Base-by-base conservation (phyloP, 2,888 invertebrate genomes). In the Rotaria magnacalcarata region DNA sequence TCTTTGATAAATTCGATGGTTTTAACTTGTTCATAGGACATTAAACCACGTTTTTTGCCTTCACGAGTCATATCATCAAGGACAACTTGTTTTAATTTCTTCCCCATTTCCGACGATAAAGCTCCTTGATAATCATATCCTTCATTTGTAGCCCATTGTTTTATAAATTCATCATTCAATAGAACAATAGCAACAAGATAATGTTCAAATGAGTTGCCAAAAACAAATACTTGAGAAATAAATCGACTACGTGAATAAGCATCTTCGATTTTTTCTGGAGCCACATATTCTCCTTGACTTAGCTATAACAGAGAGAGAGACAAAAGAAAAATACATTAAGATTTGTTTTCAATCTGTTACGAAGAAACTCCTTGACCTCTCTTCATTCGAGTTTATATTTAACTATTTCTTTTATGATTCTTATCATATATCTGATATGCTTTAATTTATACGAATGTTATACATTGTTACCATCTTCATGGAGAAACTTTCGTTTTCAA, bases 201-300 rank as follows among this genome's bases (percentile, higher is more conserved):
- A 27, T 84, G 85, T 54, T 87, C 41, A 14, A 85, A 60, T n/a
- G 80, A 85, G 54, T 85, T 58, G 1, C 85, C 87, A 85, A 85
- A 75, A 16, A 87, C 87, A 56, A 52, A 85, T 21, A 87, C 54
- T 52, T 85, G 87, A 41, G 87, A 67, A 7, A 87, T 75, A 34
- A 87, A 58, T 16, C 27, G 75, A 54, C 60, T 52, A 16, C 67
- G 19, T 34, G 27, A 11, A 84, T 85, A 87, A 19, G 50, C 84
- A 41, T 67, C 54, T 84, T 87, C 87, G 21, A 87, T 84, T 84
- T 87, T 87, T 41, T 85, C 85, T 10, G 87, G 87, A 43, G 87
- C 85, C 11, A 87, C 52, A 56, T 87, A 87, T 85, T 87, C 87
- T 2, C 87, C 87, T 84, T 87, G 86, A 50, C 52, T 43, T 41